A percentile compares a stretch with the other conserved stretches of the same genome.
phyloP scores from a whole-genome alignment of 1,140 invertebrate species.

The Drepana arcuata region DNA sequence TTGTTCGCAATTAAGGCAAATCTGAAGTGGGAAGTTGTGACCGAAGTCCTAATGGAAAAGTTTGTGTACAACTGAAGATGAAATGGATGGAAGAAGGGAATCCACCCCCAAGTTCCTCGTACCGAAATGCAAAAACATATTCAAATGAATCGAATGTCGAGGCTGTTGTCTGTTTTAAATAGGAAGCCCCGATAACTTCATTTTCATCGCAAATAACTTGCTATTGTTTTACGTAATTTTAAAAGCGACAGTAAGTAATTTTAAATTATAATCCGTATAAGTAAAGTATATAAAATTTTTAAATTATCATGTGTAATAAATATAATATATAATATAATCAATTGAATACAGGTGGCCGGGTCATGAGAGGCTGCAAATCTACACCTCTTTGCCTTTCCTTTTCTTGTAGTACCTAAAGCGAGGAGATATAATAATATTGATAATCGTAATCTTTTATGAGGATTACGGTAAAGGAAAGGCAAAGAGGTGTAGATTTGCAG shows the following conservation, averaged over 20 bases:
- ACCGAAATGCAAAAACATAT: conserved; percentile 25
- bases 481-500: too few relatives aligned
- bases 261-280: not conserved
- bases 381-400: too few relatives aligned
- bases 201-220: conserved; percentile 2
- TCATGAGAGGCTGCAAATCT: too few relatives aligned
- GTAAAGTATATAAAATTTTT: too few relatives aligned
- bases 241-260: not conserved
- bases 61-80: conserved; percentile 27
- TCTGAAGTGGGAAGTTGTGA: conserved; percentile 35
- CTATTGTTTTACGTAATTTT: not conserved
- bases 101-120: conserved; percentile 25
- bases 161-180: not conserved
- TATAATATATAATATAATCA: too few relatives aligned
- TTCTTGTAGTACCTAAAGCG: too few relatives aligned
- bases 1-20: conserved; percentile 39
- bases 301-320: too few relatives aligned
- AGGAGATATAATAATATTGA: too few relatives aligned
- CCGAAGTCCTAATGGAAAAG: conserved; percentile 43
- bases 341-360: too few relatives aligned
- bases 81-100: conserved; percentile 28
- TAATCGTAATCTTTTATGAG: too few relatives aligned
- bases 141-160: conserved; percentile 10
- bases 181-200: too few relatives aligned
- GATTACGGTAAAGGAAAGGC: too few relatives aligned